Evolutionary conservation across 2,888 invertebrate species (phyloP), one percentile per base, ranked within the genome.

Genomic region (Sisyra nigra): DNA sequence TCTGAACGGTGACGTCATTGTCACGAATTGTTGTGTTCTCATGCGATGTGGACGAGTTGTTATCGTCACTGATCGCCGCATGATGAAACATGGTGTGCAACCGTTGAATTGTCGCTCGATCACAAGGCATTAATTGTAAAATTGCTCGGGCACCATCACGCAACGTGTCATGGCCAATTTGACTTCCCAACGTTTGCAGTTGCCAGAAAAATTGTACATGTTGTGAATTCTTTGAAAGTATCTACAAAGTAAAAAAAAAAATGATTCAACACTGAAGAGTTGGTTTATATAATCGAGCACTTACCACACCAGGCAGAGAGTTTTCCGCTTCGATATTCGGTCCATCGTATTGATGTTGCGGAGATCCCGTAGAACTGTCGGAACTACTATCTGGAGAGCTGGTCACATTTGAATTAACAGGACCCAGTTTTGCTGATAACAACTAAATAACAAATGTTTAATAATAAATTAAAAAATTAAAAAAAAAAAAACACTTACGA

Each of bases 281-380:
- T 30, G 8, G n/a, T 30, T 30, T 18, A 44, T 30, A 30, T 30
- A 30, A 9, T 11, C n/a, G 13, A 11, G 4, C 13, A 69, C 76
- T 69, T 59, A 89, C 86, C 53, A 93, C 91, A 45, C 94, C 93
- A 9, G 94, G 94, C 51, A 96, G 65, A 50, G 80, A 80, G 56
- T 80, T 82, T 65, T 96, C 96, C 1, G 86, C 85, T 55, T 91
- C 88, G 13, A 76, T 62, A 54, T 80, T 81, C 37, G 81, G 77
- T 47, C 80, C 77, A 58, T 85, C 84, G 52, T 83, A 85, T 1
- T 83, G 80, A 57, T 86, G 75, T 49, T 88, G 89, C 2, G 92
- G 92, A 1, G 92, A 92, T 2, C 89, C 87, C 2, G 89, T 86
- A 44, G 92, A 92, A 51, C 92, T 92, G 60, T 94, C 94, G 45